Base-by-base conservation (phyloP, 1,140 invertebrate species). In the Pachypeltis micranthus region DNA sequence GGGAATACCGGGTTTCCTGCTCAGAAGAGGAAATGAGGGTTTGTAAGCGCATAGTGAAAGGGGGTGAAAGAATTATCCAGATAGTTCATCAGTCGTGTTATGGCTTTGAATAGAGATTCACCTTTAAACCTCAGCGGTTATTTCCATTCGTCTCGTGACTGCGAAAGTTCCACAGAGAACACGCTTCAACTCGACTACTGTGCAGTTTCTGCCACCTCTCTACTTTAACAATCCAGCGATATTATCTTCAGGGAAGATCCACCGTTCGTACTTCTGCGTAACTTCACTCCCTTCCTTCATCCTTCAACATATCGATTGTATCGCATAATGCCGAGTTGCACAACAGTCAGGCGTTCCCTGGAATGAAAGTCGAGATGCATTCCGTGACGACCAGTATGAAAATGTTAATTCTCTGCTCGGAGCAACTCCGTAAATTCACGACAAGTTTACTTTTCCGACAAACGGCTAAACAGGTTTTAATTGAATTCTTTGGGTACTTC, bases 131-230 rank as follows among this genome's bases (percentile, higher is more conserved):
- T n/a, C n/a, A n/a, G n/a, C n/a, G n/a, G n/a, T n/a, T n/a, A 51
- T 51, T 51, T 14, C 47, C 47, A 51, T 51, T 14, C 47, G 7
- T 10, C 4, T 51, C 47, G 47, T 51, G 47, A 51, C 23, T 51
- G 47, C 10, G 47, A 51, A 51, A 10, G 12, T 51, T 51, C 23
- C 19, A n/a, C n/a, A n/a, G 10, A 51, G 47, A 14, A 51, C 47
- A 51, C 19, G 47, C 12, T 21, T 51, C 4, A 10, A 4, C 19
- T 51, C 47, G 19, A 21, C 47, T 51, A 14, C 47, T 51, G 47
- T 51, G 47, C 47, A 51, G 10, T 51, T 51, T 51, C 47, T 51
- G 47, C 47, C 47, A 51, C 47, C 47, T 51, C 47, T n/a, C n/a
- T n/a, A n/a, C n/a, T 51, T 51, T 51, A 51, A 51, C 47, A 51